Base-by-base conservation (phyloP, 1,140 invertebrate genomes). In the Odontomachus brunneus region DNA sequence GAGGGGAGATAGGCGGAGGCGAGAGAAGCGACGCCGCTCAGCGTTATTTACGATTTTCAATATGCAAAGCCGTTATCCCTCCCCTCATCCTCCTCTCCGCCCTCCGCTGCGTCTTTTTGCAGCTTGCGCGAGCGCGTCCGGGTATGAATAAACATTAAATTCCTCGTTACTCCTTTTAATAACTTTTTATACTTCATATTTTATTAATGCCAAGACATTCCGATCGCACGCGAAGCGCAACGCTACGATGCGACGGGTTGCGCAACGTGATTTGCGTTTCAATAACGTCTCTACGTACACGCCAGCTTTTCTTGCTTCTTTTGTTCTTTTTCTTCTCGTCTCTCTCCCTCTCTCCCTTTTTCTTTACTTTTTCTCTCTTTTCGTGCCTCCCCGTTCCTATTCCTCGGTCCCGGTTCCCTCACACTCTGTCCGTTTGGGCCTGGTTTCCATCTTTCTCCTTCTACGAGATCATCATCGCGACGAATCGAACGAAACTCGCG, bases 241-340 rank as follows among this genome's bases (percentile, higher is more conserved):
- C 88, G 82, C 88, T 44, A 53, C 81, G 75, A 85, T 84, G 83
- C 90, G 44, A 63, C 82, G 82, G 84, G 86, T 93, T 93, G 90
- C 92, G 91, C 91, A 93, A 93, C 91, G 91, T 91, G 87, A 91
- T 94, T 94, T 92, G 92, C 92, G 91, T 93, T 93, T 93, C 92
- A 93, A 93, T 93, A 91, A 92, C 87, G 75, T 90, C 74, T 87
- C 83, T 85, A 85, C 71, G 82, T 87, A 87, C 74, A 38, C 75
- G 86, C 53, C 19, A 66, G 67, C 84, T 88, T 86, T 72, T 87
- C 84, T 80, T 72, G 82, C 38, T 80, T 57, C 87, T 89, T 86
- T 88, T 88, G 86, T 84, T 84, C 83, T 72, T 84, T 75, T 26
- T 83, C 65, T 57, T 62, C 66, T 24, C 59, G 4, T 53, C 81